These are phyloP conservation scores for Drosophila recens DNA, from an alignment of 2,888 invertebrate species.

Conservation along the genomic window DNA sequence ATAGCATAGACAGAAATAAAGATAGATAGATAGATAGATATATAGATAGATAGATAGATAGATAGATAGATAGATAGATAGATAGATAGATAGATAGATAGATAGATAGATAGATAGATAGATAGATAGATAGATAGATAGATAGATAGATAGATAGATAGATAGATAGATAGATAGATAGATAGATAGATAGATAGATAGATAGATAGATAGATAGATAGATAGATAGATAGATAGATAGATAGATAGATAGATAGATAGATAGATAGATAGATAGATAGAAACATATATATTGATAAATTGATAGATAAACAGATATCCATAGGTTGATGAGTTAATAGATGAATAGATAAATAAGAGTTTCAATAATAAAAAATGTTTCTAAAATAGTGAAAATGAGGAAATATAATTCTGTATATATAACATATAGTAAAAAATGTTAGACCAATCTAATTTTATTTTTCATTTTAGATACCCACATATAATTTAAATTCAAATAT, in stretches of 20 bases:
- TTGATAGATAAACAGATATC: neutral
- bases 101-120: neutral
- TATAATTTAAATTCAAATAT: too few species aligned
- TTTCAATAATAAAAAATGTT: too few species aligned
- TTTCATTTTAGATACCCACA: too few species aligned
- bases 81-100: neutral
- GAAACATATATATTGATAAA: neutral
- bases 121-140: neutral
- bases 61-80: neutral
- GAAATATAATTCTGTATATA: too few species aligned
- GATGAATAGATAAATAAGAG: too few species aligned
- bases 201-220: neutral
- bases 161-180: too few species aligned
- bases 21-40: neutral
- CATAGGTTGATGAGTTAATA: neutral
- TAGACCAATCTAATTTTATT: too few species aligned
- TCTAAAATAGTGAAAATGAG: too few species aligned
- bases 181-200: neutral
- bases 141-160: neutral
- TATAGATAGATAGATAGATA: neutral
- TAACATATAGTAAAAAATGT: too few species aligned
- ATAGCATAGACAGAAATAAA: neutral
- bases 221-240: conserved; percentile 1
- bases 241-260: neutral
- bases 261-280: neutral